Conservation (phyloP, 2,888 invertebrate genomes). For the Phoenoteleia sp. region DNA sequence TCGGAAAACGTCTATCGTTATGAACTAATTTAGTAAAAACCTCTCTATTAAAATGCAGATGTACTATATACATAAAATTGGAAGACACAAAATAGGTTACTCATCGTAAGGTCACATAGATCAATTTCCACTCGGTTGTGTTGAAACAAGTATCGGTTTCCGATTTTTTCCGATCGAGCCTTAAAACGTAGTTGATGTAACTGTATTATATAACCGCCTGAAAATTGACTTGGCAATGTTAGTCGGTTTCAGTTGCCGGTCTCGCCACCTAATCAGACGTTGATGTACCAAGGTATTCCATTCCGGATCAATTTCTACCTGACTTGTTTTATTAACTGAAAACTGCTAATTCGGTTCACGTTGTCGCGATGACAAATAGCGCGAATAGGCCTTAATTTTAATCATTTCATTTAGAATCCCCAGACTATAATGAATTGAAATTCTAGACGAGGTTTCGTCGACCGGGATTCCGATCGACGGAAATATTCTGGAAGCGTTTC, state of each 20-base stretch:
- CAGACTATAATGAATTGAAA: slow-evolving; percentile 19
- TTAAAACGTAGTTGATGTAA: slow-evolving; percentile 45
- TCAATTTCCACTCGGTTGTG: slow-evolving; percentile 48
- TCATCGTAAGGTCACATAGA: slow-evolving; percentile 57
- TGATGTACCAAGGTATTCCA: slow-evolving; percentile 35
- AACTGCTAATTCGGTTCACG: not conserved
- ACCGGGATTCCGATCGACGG: slow-evolving; percentile 11
- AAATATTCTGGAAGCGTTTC: slow-evolving; percentile 22
- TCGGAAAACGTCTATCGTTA: no score
- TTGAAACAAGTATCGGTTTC: slow-evolving; percentile 50
- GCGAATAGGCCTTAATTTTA: not conserved
- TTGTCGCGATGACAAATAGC: slow-evolving; percentile 11
- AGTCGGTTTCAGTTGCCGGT: slow-evolving; percentile 36
- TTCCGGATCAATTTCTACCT: slow-evolving; percentile 42
- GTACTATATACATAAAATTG: slow-evolving; percentile 4
- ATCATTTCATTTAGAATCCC: slow-evolving; percentile 24
- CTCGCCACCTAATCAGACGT: slow-evolving; percentile 51
- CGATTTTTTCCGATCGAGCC: slow-evolving; percentile 41
- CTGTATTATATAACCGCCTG: slow-evolving; percentile 42
- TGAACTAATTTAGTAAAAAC: no score
- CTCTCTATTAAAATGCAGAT: no score
- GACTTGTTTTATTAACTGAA: slow-evolving; percentile 28
- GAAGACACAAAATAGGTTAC: slow-evolving; percentile 44
- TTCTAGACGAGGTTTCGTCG: slow-evolving; percentile 2
- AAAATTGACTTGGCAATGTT: slow-evolving; percentile 60